A percentile compares a stretch with the other conserved stretches of the same genome.
Conservation (phyloP, 2,113 vertebrate genomes). For the Ptilorrhoa leucosticta region DNA sequence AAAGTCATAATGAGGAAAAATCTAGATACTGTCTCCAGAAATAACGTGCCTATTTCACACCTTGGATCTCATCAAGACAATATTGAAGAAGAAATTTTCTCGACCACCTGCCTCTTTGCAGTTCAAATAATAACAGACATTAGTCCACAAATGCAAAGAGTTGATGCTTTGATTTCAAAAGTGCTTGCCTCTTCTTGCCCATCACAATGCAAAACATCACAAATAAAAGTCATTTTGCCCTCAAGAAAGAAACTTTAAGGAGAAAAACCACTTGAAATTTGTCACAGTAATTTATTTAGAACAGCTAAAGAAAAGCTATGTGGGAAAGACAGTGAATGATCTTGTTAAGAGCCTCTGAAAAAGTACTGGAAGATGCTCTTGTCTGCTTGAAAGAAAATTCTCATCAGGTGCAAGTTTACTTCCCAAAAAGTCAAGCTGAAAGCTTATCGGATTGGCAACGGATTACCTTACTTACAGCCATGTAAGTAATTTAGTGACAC, state of each 20-base stretch:
- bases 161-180: background rate
- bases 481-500: conserved; percentile 67
- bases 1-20: background rate
- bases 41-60: background rate
- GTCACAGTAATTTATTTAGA: background rate
- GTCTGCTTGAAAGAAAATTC: background rate
- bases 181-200: background rate
- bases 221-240: background rate
- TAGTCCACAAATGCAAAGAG: background rate
- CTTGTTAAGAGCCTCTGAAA: conserved; percentile 3
- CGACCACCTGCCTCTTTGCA: background rate
- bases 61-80: background rate
- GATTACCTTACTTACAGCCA: conserved; percentile 55
- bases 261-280: background rate
- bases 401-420: conserved; percentile 36
- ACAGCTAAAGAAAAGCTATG: background rate
- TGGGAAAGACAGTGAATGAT: background rate
- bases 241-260: background rate
- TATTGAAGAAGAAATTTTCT: background rate
- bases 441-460: conserved; percentile 58
- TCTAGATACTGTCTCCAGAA: background rate
- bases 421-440: conserved; percentile 51
- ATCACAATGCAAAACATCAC: background rate
- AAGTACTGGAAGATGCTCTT: background rate
- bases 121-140: background rate